phyloP scores from a whole-genome alignment of 2,113 vertebrate species.

The Chinchilla lanigera region DNA sequence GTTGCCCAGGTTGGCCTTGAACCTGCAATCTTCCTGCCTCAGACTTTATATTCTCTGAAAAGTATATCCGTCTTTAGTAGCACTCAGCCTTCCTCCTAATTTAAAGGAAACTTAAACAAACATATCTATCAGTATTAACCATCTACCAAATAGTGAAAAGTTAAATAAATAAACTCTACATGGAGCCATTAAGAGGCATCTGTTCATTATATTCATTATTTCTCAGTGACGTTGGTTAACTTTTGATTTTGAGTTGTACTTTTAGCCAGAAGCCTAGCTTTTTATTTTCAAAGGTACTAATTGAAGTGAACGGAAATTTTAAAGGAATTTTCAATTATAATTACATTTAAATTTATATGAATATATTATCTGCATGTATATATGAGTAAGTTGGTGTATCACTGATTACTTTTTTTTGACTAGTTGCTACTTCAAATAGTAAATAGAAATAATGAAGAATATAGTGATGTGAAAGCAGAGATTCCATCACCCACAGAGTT shows the following conservation, averaged over 20 bases:
- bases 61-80: neutral
- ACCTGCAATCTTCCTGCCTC: neutral
- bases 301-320: neutral
- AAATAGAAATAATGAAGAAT: neutral
- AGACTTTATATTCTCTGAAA: neutral
- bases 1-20: neutral
- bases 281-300: conserved; percentile 36
- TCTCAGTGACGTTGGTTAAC: neutral
- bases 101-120: neutral
- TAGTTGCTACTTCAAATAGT: neutral
- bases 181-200: neutral
- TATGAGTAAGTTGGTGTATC: neutral
- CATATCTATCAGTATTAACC: neutral
- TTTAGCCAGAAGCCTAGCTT: neutral
- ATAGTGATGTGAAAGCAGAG: neutral
- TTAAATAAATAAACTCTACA: neutral
- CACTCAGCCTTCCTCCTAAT: neutral
- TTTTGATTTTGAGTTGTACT: neutral
- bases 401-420: neutral
- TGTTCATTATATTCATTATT: conserved; percentile 42
- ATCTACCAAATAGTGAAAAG: neutral
- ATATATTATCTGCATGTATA: neutral
- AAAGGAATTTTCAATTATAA: neutral
- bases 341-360: neutral
- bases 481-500: neutral